Evolutionary conservation across 1,140 invertebrate species (phyloP), one percentile per base, ranked within the genome.

Genomic region (Trissolcus basalis): DNA sequence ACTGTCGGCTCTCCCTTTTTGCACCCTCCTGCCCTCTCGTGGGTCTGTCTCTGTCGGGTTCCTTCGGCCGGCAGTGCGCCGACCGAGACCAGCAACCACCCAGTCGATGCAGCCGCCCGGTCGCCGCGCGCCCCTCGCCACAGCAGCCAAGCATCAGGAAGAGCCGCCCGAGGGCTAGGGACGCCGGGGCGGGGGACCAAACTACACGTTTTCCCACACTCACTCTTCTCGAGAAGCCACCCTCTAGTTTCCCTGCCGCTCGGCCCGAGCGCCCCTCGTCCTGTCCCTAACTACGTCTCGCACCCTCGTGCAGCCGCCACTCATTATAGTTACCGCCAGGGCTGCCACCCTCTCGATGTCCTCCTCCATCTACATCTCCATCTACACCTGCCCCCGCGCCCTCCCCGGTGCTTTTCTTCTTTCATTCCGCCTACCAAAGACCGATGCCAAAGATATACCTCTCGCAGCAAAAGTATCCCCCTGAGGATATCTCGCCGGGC

Each of bases 301-400:
- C 77, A 73, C 78, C 68, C 77, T 65, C 69, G 58, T 79, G 65
- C 78, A 80, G 65, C 82, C 79, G 79, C 83, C 80, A 83, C 83
- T 85, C 85, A 83, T 85, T 85, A 85, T 84, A 82, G 81, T 85
- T 84, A 82, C 80, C 81, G 81, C 77, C 80, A 51, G 50, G 48
- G 78, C 80, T 72, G 63, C 69, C 55, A 78, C 79, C 77, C 73
- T 68, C 72, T 75, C 78, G 65, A 69, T 69, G 75, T 77, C 77
- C 80, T 80, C 64, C 75, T 74, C 70, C 70, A 78, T 77, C 51
- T 61, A 50, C 61, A 50, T 65, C 61, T 56, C 15, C 50, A 69
- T 55, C 72, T 72, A 60, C 79, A 56, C 53, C 64, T 70, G 60
- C 53, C 39, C 60, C 51, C 9, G 36, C 36, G 36, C 36, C 3